phyloP scores from a whole-genome alignment of 2,113 vertebrate genomes.

The Xerus inauris region DNA sequence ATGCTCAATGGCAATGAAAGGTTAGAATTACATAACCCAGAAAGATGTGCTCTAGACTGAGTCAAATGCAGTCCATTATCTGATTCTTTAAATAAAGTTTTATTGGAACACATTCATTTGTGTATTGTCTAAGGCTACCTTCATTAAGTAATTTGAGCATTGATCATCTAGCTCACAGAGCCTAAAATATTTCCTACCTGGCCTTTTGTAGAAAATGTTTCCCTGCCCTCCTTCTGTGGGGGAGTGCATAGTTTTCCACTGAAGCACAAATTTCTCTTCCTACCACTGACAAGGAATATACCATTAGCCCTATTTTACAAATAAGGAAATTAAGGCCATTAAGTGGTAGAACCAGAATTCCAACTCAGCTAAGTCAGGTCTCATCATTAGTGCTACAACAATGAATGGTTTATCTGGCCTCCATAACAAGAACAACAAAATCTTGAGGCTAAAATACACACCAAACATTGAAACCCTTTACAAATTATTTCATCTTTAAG shows the following conservation, averaged over 20 bases:
- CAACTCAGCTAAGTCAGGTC: background rate
- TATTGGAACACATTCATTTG: background rate
- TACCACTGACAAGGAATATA: background rate
- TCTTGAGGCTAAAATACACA: background rate
- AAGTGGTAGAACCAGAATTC: background rate
- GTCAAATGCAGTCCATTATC: background rate
- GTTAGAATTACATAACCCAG: background rate
- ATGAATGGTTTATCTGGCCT: background rate
- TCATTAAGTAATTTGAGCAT: background rate
- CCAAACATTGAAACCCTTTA: background rate
- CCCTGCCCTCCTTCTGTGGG: background rate
- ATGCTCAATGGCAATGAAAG: background rate
- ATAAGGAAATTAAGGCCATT: background rate
- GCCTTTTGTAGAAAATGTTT: background rate
- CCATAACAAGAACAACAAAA: background rate
- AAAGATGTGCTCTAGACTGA: background rate
- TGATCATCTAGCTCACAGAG: background rate
- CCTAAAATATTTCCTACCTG: background rate
- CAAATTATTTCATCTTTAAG: background rate
- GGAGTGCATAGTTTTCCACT: background rate
- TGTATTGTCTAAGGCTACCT: background rate
- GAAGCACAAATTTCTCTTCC: background rate
- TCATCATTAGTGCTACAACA: background rate
- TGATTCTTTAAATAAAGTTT: slow-evolving; percentile 46
- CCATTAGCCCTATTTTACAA: background rate